Percentiles rank a stretch among this genome's conserved stretches.
Conservation (phyloP, 2,888 invertebrate genomes). For the Aporophyla lueneburgensis region DNA sequence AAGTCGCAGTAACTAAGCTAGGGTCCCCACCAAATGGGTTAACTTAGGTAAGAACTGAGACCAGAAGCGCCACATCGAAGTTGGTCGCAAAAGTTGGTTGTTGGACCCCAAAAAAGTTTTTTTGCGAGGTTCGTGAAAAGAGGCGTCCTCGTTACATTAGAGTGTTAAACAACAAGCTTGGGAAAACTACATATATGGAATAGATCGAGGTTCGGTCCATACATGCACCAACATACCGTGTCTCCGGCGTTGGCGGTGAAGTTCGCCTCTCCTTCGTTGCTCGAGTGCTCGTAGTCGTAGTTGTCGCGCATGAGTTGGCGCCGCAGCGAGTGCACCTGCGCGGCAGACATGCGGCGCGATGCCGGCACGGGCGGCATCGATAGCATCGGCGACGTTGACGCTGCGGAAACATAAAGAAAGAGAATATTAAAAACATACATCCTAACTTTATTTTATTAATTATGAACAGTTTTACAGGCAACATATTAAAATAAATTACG, state of each 20-base stretch:
- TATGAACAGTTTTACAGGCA: too few relatives aligned
- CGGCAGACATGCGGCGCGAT: slow-evolving; percentile 11
- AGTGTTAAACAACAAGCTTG: not conserved
- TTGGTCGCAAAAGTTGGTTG: too few relatives aligned
- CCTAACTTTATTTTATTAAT: too few relatives aligned
- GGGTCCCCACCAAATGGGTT: too few relatives aligned
- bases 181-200: not conserved
- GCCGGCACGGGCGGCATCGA: not conserved
- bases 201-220: not conserved
- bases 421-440: too few relatives aligned
- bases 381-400: not conserved
- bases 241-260: not conserved
- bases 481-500: too few relatives aligned
- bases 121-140: not conserved
- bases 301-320: slow-evolving; percentile 77
- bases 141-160: not conserved
- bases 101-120: too few relatives aligned
- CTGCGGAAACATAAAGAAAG: not conserved
- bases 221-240: not conserved
- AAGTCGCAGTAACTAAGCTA: too few relatives aligned
- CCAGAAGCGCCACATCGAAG: too few relatives aligned
- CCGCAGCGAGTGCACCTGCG: slow-evolving; percentile 65
- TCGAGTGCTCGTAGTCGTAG: slow-evolving; percentile 74
- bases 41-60: too few relatives aligned
- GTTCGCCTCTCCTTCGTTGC: not conserved